Base-by-base conservation (phyloP, 2,797 vertebrate species). In the Heterohyrax brucei region DNA sequence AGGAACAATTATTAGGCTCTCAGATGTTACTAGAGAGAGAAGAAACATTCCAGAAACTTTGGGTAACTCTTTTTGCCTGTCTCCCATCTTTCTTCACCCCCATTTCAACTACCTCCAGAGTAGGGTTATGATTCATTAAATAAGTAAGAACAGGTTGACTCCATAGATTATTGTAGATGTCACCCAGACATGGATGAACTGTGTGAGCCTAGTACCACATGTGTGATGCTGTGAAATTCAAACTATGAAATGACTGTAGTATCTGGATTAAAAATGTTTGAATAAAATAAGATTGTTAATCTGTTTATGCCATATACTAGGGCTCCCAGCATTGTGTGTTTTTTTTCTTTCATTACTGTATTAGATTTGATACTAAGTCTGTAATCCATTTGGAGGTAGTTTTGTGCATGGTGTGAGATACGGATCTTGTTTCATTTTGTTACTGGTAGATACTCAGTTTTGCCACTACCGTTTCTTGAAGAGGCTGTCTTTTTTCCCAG, bases 21-120 rank as follows among this genome's bases (percentile, higher is more conserved):
- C 99, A 7, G 99, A 99, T 93, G 98, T 99, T 62, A 98, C 99
- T 79, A 99, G 98, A 97, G 99, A 99, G 98, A 99, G 99, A 93
- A 99, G 99, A 97, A 99, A 99, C 98, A 99, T 99, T 98, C 99
- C 99, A 24, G 99, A 99, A 99, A 99, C 99, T 39, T 98, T 99
- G 81, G 99, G 99, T 99, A 98, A 98, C 97, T 48, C 87, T 96
- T 94, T 93, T 72, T 90, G 30, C 28, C 91, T 96, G 7, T 93
- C 77, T 96, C 33, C 48, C 68, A 16, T 44, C 48, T 56, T 76
- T 10, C 39, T 88, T 76, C 50, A 77, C 12, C 93, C 73, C 53
- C 30, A 30, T 83, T 83, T 80, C 66, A 64, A 0, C 48, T 75
- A 76, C 30, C 13, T 89, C 59, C 7, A 0, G 39, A 33, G 56